Base-by-base conservation (phyloP, 2,113 vertebrate genomes). In the Callopanchax toddi region DNA sequence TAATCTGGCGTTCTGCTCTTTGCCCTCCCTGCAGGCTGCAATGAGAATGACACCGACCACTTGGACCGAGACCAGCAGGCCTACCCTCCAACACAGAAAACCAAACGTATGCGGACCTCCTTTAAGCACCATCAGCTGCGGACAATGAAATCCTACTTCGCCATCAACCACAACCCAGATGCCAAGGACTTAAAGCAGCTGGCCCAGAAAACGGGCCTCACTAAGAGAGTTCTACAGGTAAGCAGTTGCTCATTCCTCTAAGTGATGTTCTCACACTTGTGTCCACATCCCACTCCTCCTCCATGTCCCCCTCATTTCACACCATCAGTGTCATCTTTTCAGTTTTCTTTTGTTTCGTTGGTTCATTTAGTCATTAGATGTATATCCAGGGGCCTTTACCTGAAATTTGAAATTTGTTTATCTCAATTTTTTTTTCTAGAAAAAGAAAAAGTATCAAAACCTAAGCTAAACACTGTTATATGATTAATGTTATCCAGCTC, bases 81-180 rank as follows among this genome's bases (percentile, higher is more conserved):
- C 88, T 99, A 99, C 74, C 90, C 97, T 63, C 94, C 94, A 1
- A 96, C 97, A 10, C 97, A 99, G 93, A 99, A 99, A 91, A 96
- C 96, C 89, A 99, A 99, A 81, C 96, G 97, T 79, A 99, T 99
- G 97, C 93, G 97, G 45, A 99, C 97, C 50, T 99, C 97, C 74
- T 99, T 99, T 89, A 99, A 99, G 86, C 97, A 99, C 87, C 96
- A 99, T 93, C 97, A 99, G 93, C 97, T 99, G 68, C 96, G 97
- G 84, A 99, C 97, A 91, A 99, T 99, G 97, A 99, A 99, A 93
- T 99, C 97, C 87, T 99, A 99, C 91, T 99, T 99, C 81, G 97
- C 97, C 91, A 99, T 99, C 93, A 99, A 99, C 89, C 97, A 99
- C 91, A 99, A 99, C 82, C 97, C 97, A 1, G 97, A 99, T 71